These are phyloP conservation scores for Trididemnum clinides DNA, from an alignment of 23 tunicate species.

Conservation along the genomic window DNA sequence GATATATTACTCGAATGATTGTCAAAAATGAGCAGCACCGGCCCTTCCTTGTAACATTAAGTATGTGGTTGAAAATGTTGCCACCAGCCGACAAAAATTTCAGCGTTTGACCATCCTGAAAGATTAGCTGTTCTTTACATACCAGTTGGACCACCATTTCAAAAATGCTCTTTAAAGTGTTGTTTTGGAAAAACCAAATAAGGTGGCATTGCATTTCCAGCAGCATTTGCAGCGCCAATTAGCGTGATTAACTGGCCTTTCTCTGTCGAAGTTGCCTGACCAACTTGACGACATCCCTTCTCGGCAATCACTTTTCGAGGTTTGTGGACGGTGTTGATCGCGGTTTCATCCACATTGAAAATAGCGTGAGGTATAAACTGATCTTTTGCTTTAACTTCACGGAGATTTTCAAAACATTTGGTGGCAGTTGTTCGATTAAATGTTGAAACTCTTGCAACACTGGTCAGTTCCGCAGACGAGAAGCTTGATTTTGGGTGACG, in stretches of 20 bases:
- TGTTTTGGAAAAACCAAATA: not conserved
- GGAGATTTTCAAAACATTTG: not conserved
- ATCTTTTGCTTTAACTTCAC: not conserved
- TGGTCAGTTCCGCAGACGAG: not conserved
- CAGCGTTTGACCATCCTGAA: constrained; percentile 7
- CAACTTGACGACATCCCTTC: constrained; percentile 11
- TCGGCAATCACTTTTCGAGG: not conserved
- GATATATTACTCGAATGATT: not conserved
- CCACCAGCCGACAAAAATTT: not conserved
- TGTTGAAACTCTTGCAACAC: not conserved
- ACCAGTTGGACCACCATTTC: constrained; percentile 2
- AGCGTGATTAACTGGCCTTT: not conserved
- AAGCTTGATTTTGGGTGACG: not conserved
- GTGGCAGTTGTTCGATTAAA: not conserved
- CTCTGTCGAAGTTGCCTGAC: constrained; percentile 5
- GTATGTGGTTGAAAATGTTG: not conserved
- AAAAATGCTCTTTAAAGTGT: constrained; percentile 2
- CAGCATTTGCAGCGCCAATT: not conserved
- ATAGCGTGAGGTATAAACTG: not conserved
- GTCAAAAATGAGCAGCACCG: not conserved
- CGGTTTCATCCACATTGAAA: constrained; percentile 2
- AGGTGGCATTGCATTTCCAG: not conserved
- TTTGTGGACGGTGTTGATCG: not conserved
- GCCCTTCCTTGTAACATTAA: not conserved
- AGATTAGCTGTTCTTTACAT: not conserved